A percentile compares a stretch with the other conserved stretches of the same genome.
These are phyloP conservation scores for Diabrotica virgifera DNA, from an alignment of 1,140 invertebrate genomes.

Conservation along the genomic window DNA sequence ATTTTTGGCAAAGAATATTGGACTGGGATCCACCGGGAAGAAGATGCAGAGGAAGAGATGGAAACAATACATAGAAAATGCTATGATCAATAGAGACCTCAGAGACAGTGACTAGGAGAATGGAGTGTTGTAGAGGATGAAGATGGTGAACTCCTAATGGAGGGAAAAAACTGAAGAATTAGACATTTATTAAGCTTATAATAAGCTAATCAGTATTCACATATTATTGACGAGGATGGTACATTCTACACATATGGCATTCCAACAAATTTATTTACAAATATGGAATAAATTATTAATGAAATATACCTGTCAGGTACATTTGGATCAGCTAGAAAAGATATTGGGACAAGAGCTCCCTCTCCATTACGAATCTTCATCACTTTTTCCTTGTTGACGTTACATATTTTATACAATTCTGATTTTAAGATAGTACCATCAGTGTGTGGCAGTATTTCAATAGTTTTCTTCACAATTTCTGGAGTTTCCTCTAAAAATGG, in stretches of 20 bases:
- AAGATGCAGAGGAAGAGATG: too few relatives aligned
- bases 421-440: slow-evolving; percentile 37
- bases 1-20: too few relatives aligned
- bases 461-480: slow-evolving; percentile 25
- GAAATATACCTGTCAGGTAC: slow-evolving; percentile 14
- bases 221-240: neutral
- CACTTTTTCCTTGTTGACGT: slow-evolving; percentile 40
- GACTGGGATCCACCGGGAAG: too few relatives aligned
- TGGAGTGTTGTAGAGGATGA: too few relatives aligned
- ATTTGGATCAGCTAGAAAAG: slow-evolving; percentile 34
- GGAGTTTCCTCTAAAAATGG: slow-evolving; percentile 32
- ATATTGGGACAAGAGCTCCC: slow-evolving; percentile 40
- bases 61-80: too few relatives aligned
- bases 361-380: slow-evolving; percentile 44
- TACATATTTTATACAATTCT: slow-evolving; percentile 38
- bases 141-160: too few relatives aligned
- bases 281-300: neutral
- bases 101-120: too few relatives aligned
- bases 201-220: neutral
- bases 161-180: too few relatives aligned
- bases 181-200: too few relatives aligned
- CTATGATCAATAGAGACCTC: too few relatives aligned
- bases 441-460: slow-evolving; percentile 36
- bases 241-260: neutral
- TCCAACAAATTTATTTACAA: neutral